phyloP scores from a whole-genome alignment of 2,797 vertebrate genomes.

The Acropternis orthonyx region DNA sequence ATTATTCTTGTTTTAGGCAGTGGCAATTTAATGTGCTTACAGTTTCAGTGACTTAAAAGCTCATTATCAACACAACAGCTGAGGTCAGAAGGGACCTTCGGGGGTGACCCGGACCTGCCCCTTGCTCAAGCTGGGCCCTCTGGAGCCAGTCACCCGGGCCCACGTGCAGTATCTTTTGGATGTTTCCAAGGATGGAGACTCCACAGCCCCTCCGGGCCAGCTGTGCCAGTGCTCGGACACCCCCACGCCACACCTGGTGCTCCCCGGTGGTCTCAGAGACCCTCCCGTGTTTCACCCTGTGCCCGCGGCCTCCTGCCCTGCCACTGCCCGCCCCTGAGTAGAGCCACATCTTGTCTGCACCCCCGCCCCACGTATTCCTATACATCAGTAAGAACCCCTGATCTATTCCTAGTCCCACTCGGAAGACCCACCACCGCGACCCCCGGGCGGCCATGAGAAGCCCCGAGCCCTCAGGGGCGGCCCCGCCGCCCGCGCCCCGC shows the following conservation, averaged over 20 bases:
- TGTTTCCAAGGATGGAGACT: neutral
- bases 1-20: neutral
- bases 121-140: neutral
- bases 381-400: accelerated
- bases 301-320: accelerated
- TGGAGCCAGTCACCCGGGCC: neutral
- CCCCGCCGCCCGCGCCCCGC: no score
- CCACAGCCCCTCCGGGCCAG: neutral
- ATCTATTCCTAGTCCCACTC: no score
- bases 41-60: neutral
- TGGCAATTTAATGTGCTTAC: accelerated
- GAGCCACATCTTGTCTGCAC: accelerated
- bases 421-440: no score
- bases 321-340: neutral
- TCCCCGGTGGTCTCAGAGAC: no score
- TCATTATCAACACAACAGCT: accelerated
- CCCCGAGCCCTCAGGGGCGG: no score
- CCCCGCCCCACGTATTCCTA: accelerated
- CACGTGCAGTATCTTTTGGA: accelerated
- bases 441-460: no score
- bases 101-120: neutral
- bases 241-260: accelerated
- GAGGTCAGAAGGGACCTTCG: neutral
- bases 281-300: accelerated
- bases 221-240: accelerated